These are phyloP conservation scores for Lasiommata megera DNA, from an alignment of 2,888 invertebrate genomes.

Conservation along the genomic window DNA sequence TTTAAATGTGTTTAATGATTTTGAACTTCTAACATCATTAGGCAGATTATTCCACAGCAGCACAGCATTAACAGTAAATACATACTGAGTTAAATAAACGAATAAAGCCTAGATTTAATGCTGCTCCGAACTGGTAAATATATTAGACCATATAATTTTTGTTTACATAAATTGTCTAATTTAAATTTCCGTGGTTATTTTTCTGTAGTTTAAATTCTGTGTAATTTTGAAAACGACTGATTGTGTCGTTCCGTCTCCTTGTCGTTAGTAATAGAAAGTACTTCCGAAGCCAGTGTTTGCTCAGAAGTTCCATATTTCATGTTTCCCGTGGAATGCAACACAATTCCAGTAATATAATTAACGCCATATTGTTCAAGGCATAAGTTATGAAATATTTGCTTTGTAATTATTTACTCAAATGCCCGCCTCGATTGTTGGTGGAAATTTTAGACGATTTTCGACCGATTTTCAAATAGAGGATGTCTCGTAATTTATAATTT, in stretches of 20 bases:
- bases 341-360: constrained; percentile 29
- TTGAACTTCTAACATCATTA: too few species aligned
- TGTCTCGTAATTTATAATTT: not conserved
- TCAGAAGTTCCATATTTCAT: constrained; percentile 19
- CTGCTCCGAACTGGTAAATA: too few species aligned
- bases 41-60: too few species aligned
- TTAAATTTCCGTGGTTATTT: too few species aligned
- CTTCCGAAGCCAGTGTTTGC: constrained; percentile 9
- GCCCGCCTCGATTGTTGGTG: not conserved
- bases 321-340: constrained; percentile 25
- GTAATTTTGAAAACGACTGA: too few species aligned
- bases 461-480: not conserved
- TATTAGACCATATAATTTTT: too few species aligned
- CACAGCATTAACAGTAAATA: too few species aligned
- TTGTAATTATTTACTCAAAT: constrained; percentile 18
- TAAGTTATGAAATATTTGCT: constrained; percentile 24
- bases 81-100: too few species aligned
- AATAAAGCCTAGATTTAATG: too few species aligned
- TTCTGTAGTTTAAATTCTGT: too few species aligned
- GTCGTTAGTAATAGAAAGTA: not conserved
- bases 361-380: constrained; percentile 26
- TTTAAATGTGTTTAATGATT: too few species aligned
- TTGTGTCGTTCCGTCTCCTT: not conserved
- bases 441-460: not conserved
- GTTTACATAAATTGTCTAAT: too few species aligned